Evolutionary conservation across 2,113 vertebrate species (phyloP).

Genomic region (Parus major): DNA sequence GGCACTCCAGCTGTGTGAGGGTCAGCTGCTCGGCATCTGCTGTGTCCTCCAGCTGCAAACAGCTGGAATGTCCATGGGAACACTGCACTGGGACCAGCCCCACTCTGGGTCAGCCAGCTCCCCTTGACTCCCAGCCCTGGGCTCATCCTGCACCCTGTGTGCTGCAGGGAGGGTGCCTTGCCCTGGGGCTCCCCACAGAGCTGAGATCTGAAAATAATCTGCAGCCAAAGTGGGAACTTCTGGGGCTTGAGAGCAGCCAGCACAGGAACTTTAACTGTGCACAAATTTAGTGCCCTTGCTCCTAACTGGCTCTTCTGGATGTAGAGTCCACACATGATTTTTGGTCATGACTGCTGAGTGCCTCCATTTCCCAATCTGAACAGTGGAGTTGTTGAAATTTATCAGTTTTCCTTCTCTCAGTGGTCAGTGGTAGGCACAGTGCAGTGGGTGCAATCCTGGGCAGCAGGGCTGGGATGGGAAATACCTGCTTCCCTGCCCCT

Average conservation of each 20-base stretch:
- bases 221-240: not conserved
- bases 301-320: not conserved
- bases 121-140: rapidly evolving
- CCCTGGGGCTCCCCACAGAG: not conserved
- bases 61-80: not conserved
- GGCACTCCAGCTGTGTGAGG: not conserved
- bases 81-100: not conserved
- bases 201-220: not conserved
- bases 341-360: rapidly evolving
- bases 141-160: not conserved
- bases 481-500: not conserved
- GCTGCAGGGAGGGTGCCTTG: not conserved
- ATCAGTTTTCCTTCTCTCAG: not conserved
- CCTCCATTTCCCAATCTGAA: not conserved
- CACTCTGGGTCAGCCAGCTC: not conserved
- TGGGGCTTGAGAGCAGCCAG: not conserved
- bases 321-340: not conserved
- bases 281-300: not conserved
- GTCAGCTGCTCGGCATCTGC: not conserved
- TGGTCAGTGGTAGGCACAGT: rapidly evolving
- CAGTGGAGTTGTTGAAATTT: not conserved
- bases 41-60: not conserved
- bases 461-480: not conserved
- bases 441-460: rapidly evolving
- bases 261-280: not conserved